Evolutionary conservation across 1,140 invertebrate genomes (phyloP).

Genomic region (Listronotus oregonensis): DNA sequence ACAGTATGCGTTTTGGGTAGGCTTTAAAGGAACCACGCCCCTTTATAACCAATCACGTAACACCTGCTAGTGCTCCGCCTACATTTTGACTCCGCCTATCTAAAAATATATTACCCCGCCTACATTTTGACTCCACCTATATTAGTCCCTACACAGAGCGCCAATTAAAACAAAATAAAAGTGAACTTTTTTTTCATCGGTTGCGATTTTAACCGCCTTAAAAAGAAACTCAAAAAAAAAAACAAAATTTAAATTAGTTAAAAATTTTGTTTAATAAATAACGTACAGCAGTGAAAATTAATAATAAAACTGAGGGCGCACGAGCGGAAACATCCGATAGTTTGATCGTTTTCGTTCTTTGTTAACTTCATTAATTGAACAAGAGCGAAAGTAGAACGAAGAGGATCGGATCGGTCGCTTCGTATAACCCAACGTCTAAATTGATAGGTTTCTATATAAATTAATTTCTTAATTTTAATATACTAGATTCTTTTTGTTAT

Average conservation of each 20-base stretch:
- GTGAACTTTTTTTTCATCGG: constrained; percentile 13
- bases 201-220: constrained; percentile 17
- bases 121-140: no score
- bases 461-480: constrained; percentile 34
- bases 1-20: no score
- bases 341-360: no score
- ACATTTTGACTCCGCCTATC: no score
- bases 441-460: constrained; percentile 32
- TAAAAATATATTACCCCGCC: no score
- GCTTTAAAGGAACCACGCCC: no score
- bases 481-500: constrained; percentile 21
- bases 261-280: constrained; percentile 39
- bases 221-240: constrained; percentile 33
- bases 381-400: no score
- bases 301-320: constrained; percentile 6
- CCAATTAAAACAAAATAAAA: constrained; percentile 7
- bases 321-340: no score
- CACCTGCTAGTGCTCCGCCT: no score
- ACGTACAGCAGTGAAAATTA: constrained; percentile 40
- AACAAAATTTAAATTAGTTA: constrained; percentile 39
- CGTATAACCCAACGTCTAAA: constrained; percentile 1
- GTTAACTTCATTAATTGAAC: no score
- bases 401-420: no score
- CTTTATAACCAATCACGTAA: no score
- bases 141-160: neutral